Evolutionary conservation across 2,113 vertebrate species (phyloP), one percentile per base, ranked within the genome.

Genomic region (Struthidea cinerea): DNA sequence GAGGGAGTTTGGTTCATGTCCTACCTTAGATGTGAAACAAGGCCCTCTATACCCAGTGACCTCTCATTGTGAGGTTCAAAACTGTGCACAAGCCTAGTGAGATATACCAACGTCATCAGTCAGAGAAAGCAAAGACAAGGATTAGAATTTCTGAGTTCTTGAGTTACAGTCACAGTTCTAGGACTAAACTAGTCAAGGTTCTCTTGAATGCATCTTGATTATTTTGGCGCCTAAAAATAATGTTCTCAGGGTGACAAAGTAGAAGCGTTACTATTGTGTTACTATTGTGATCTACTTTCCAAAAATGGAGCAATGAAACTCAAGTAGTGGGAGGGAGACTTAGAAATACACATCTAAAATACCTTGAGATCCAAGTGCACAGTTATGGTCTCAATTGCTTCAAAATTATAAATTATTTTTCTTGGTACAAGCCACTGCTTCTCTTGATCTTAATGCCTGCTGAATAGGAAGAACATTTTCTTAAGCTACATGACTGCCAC

Each of bases 341-440:
- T 71, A 50, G 26, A 84, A 95, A 96, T 70, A 28, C 20, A 84
- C 39, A 91, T 95, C 7, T 83, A 65, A 93, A 96, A 92, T 60
- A 87, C 76, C 33, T 14, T 17, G 56, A 96, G 35, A 57, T 73
- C 59, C 69, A 82, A 80, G 46, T 89, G 73, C 32, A 33, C 47
- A n/a, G 27, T 69, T 89, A 53, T 46, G 64, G 60, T 93, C 60
- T 93, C 56, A 93, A 19, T 79, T 92, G 22, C 39, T 89, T 90
- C 47, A 95, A 91, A 94, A 93, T 74, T 74, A 47, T 89, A 52
- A 87, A 83, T 96, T 91, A 44, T 92, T 96, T 97, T 94, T 96
- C 67, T 96, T 94, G 68, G 33, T 84, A 49, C 41, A 70, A 96
- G 83, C 86, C 67, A 65, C 24, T 73, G 35, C 13, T 86, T 68